Conservation (phyloP, 2,888 invertebrate species). For the Sipunculus nudus region DNA sequence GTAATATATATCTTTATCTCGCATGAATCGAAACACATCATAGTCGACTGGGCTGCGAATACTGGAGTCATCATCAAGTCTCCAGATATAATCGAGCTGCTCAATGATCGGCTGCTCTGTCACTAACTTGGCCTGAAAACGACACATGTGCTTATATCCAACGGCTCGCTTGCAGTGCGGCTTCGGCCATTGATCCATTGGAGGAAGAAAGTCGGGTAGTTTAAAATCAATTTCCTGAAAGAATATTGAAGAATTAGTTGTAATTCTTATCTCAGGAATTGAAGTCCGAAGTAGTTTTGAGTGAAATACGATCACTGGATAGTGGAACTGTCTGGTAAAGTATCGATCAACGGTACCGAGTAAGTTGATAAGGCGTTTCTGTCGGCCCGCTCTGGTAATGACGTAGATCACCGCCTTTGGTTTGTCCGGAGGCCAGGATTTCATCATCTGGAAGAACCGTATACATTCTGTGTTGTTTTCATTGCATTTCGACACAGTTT, state of each 20-base stretch:
- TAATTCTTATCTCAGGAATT: conserved; percentile 1
- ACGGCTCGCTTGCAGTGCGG: conserved; percentile 25
- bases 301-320: conserved; percentile 41
- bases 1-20: conserved; percentile 19
- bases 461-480: conserved; percentile 15
- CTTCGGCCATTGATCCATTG: conserved; percentile 3
- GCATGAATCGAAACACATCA: conserved; percentile 39
- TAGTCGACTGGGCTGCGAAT: conserved; percentile 24
- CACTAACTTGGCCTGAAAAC: conserved; percentile 37
- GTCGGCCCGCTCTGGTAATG: conserved; percentile 17
- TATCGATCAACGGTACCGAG: conserved; percentile 18
- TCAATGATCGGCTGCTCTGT: conserved; percentile 32
- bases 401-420: conserved; percentile 32
- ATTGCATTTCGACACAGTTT: too few species aligned
- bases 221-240: conserved; percentile 31
- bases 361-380: conserved; percentile 5
- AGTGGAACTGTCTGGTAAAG: conserved; percentile 34
- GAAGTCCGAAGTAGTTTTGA: conserved; percentile 23
- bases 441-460: conserved; percentile 9
- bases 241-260: conserved; percentile 18
- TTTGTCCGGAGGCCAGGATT: conserved; percentile 30
- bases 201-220: conserved; percentile 27
- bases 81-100: conserved; percentile 36
- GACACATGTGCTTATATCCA: conserved; percentile 40
- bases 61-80: conserved; percentile 41